A percentile compares a stretch with the other conserved stretches of the same genome.
These are phyloP conservation scores for Pyrgilauda ruficollis DNA, from an alignment of 2,113 vertebrate species.

Conservation along the genomic window DNA sequence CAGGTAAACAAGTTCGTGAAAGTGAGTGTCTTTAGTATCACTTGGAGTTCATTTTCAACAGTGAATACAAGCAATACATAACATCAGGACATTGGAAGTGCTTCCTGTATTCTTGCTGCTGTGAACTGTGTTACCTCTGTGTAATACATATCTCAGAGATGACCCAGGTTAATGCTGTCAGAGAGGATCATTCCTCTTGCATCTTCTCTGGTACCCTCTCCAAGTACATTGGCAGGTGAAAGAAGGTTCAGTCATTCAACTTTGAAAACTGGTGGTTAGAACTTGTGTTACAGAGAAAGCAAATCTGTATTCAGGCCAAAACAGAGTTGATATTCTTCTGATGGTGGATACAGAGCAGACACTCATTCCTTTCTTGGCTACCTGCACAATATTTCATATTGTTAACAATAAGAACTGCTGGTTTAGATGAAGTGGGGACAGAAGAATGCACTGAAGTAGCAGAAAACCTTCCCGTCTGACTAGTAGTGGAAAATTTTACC, in stretches of 20 bases:
- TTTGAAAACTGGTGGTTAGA: neutral
- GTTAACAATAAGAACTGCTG: neutral
- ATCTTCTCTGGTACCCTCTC: neutral
- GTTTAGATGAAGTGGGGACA: neutral
- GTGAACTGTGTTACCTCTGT: neutral
- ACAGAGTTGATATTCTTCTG: neutral
- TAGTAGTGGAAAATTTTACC: neutral
- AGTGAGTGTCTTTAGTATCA: neutral
- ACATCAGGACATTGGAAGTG: neutral
- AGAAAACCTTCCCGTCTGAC: neutral
- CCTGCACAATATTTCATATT: neutral
- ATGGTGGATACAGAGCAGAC: neutral
- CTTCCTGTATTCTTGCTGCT: neutral
- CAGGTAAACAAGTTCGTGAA: neutral
- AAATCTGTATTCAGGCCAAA: neutral
- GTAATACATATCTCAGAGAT: neutral
- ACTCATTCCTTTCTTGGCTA: neutral
- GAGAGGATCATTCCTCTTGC: neutral
- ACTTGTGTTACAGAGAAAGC: neutral
- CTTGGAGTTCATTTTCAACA: neutral
- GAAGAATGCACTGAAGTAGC: neutral
- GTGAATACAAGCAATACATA: neutral
- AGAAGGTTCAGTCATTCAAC: neutral
- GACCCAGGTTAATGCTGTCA: neutral
- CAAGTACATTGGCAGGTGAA: neutral